A percentile compares a stretch with the other conserved stretches of the same genome.
These are phyloP conservation scores for Anodontia alba DNA, from an alignment of 2,888 invertebrate species.

Conservation along the genomic window DNA sequence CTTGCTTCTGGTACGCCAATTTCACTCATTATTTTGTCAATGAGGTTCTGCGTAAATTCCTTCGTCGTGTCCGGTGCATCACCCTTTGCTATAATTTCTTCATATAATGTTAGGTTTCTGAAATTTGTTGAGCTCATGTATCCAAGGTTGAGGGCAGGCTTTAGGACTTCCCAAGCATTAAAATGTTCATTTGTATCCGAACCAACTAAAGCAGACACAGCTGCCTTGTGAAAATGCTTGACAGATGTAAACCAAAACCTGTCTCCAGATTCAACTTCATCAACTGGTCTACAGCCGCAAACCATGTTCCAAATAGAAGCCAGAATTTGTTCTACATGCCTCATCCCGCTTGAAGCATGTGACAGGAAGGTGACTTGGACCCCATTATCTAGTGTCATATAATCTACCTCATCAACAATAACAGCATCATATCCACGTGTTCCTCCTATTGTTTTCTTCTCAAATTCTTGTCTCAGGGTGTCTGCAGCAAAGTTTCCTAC, in stretches of 20 bases:
- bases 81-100: not conserved
- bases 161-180: conserved; percentile 1
- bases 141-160: not conserved
- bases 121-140: not conserved
- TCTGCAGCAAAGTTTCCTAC: conserved; percentile 28
- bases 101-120: not conserved
- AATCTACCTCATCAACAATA: conserved; percentile 32
- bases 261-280: not conserved
- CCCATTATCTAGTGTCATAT: conserved; percentile 25
- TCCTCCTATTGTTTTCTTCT: conserved; percentile 17
- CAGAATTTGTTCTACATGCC: conserved; percentile 27
- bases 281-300: not conserved
- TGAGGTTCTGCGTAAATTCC: not conserved
- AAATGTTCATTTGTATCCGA: conserved; percentile 6
- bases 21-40: conserved; percentile 4
- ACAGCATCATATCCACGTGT: conserved; percentile 10
- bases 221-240: not conserved
- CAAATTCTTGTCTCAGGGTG: conserved; percentile 20
- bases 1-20: not conserved
- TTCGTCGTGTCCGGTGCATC: not conserved
- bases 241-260: not conserved
- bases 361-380: conserved; percentile 30
- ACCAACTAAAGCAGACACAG: not conserved
- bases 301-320: conserved; percentile 26
- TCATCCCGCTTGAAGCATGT: conserved; percentile 15